phyloP scores from a whole-genome alignment of 2,797 vertebrate species.

The Alca torda region DNA sequence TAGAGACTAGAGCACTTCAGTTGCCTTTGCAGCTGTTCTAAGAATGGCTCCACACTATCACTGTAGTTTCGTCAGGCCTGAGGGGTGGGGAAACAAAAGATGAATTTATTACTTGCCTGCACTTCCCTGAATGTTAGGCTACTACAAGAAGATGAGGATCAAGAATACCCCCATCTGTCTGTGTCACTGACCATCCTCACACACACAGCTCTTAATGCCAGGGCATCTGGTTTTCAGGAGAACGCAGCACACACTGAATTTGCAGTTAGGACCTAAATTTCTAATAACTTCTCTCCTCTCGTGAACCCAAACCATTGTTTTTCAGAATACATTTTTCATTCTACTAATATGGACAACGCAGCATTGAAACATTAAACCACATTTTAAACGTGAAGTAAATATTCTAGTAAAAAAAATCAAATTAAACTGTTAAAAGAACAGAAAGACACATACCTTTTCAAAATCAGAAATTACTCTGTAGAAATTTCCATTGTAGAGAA shows the following conservation, averaged over 20 bases:
- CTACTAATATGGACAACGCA: not conserved
- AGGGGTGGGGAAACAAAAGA: not conserved
- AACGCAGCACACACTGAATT: not conserved
- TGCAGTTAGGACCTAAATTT: not conserved
- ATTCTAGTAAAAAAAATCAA: not conserved
- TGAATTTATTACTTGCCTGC: not conserved
- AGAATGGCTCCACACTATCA: not conserved
- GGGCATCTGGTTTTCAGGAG: not conserved
- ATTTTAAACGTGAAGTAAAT: not conserved
- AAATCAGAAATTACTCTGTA: constrained; percentile 21
- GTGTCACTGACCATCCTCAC: not conserved
- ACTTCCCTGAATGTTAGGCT: not conserved
- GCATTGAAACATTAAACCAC: not conserved
- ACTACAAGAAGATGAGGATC: not conserved
- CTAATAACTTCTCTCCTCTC: not conserved
- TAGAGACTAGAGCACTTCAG: not conserved
- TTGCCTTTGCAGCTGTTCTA: not conserved
- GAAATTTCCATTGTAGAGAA: constrained; percentile 9
- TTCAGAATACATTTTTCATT: not conserved
- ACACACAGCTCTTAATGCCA: not conserved
- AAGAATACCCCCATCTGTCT: not conserved
- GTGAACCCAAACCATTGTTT: not conserved
- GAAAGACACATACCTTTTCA: constrained; percentile 45
- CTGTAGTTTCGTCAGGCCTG: not conserved
- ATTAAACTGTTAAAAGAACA: not conserved